phyloP scores from a whole-genome alignment of 2,113 vertebrate species.

The Rhinolophus ferrumequinum region DNA sequence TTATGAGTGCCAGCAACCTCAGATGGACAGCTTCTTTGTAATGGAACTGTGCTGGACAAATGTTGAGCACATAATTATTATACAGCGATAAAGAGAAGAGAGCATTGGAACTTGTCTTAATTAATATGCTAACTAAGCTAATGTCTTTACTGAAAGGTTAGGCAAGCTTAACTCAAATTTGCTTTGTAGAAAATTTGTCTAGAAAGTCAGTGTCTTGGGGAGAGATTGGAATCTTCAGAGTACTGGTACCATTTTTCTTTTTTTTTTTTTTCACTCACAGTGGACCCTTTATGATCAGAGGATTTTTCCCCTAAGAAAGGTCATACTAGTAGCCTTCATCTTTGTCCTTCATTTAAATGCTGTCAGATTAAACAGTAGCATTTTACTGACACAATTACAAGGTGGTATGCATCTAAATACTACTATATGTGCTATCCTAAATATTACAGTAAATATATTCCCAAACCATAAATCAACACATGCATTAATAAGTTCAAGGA shows the following conservation, averaged over 20 bases:
- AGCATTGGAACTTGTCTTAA: conserved; percentile 54
- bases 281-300: background rate
- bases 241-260: background rate
- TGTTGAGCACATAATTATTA: background rate
- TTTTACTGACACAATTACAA: background rate
- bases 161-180: conserved; percentile 64
- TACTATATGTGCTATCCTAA: background rate
- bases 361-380: background rate
- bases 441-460: background rate
- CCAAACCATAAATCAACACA: background rate
- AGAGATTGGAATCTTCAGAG: conserved; percentile 27
- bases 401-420: background rate
- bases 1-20: background rate
- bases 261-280: background rate
- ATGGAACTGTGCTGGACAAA: background rate
- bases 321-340: background rate
- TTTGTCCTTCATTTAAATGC: background rate
- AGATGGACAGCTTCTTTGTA: background rate
- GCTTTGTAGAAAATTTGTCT: conserved; percentile 42
- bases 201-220: background rate
- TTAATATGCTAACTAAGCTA: conserved; percentile 70
- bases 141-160: conserved; percentile 64
- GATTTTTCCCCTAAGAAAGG: background rate
- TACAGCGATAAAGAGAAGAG: background rate
- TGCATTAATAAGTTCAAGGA: background rate